Conservation (phyloP, 2,113 vertebrate species). For the Dasyurus viverrinus region DNA sequence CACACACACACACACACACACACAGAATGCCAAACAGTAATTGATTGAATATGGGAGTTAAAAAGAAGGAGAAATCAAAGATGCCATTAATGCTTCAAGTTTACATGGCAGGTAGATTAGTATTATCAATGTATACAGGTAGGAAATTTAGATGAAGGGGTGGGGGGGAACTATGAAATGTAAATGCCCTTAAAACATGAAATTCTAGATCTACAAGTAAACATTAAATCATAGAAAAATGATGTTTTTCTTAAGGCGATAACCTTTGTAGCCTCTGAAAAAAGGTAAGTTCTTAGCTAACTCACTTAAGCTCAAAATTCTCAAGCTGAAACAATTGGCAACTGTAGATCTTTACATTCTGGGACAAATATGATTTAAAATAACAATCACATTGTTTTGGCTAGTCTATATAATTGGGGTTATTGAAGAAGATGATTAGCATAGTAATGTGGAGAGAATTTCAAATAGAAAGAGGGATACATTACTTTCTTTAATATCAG, state of each 20-base stretch:
- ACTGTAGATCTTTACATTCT: not conserved
- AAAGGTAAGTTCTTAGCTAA: not conserved
- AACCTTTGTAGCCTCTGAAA: not conserved
- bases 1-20: not conserved
- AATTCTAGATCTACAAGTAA: not conserved
- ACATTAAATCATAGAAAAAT: not conserved
- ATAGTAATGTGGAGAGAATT: not conserved
- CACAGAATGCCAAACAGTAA: not conserved
- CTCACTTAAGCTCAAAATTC: not conserved
- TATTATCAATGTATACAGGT: not conserved
- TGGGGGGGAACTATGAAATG: not conserved
- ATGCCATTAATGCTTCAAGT: not conserved
- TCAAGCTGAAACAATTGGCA: not conserved
- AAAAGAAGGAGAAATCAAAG: not conserved
- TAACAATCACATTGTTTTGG: not conserved
- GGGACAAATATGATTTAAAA: not conserved
- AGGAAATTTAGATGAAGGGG: not conserved
- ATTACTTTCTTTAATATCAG: not conserved
- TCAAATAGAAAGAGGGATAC: not conserved
- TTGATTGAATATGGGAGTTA: not conserved
- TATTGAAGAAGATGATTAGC: not conserved
- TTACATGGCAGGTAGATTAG: not conserved
- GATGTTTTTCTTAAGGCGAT: not conserved
- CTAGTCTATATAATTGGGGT: not conserved
- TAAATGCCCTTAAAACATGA: not conserved